Conservation (phyloP, 2,888 invertebrate genomes). For the Linyphia triangularis region DNA sequence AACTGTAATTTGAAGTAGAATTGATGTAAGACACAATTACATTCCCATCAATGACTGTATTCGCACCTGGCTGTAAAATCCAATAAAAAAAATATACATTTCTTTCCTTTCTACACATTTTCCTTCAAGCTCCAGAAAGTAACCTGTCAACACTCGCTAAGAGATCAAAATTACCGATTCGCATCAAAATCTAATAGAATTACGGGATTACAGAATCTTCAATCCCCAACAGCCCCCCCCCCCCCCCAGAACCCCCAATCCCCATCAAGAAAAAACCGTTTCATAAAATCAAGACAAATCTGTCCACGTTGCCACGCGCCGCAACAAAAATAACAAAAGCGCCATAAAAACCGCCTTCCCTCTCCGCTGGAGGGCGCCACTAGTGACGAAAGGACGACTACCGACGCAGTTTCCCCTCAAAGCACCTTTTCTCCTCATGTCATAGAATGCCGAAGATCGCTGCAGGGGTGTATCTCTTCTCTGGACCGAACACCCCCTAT, state of each 20-base stretch:
- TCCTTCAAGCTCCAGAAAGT: not conserved
- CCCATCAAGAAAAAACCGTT: not conserved
- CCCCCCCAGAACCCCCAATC: not conserved
- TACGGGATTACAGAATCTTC: not conserved
- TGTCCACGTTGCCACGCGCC: not conserved
- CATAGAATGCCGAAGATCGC: conserved; percentile 69
- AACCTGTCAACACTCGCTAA: too few species aligned
- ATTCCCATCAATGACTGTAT: too few species aligned
- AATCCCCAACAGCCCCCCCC: not conserved
- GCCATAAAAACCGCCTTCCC: conserved; percentile 25
- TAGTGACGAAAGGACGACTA: conserved; percentile 19
- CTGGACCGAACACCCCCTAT: conserved; percentile 25
- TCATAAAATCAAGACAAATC: conserved; percentile 47
- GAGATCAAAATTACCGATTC: too few species aligned
- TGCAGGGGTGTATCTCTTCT: conserved; percentile 47
- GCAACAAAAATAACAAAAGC: not conserved
- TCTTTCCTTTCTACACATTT: too few species aligned
- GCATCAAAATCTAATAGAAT: not conserved
- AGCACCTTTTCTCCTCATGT: conserved; percentile 36
- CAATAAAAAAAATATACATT: not conserved
- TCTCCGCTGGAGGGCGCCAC: conserved; percentile 47
- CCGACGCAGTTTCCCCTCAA: conserved; percentile 21
- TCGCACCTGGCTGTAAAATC: not conserved
- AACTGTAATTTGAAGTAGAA: too few species aligned
- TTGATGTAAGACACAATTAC: too few species aligned